phyloP scores from a whole-genome alignment of 2,113 vertebrate species.

The Nothobranchius kuhntae region DNA sequence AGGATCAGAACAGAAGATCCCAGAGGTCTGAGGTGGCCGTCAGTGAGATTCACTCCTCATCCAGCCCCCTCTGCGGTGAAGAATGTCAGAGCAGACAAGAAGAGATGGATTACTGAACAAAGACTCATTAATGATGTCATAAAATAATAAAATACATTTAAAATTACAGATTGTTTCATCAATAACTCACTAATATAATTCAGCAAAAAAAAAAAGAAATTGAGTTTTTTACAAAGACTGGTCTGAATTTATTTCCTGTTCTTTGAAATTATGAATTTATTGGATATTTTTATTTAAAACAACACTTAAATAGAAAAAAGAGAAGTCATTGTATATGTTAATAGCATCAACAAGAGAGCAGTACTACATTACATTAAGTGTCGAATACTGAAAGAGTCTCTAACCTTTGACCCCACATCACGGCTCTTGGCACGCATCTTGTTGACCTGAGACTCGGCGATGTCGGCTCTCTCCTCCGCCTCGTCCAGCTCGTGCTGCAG shows the following conservation, averaged over 20 bases:
- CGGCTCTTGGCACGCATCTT: constrained; percentile 81
- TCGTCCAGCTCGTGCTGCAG: constrained; percentile 84
- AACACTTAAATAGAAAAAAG: too few species aligned
- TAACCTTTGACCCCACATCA: constrained; percentile 78
- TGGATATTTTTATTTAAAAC: neutral
- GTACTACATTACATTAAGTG: neutral
- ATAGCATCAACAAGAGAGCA: too few species aligned
- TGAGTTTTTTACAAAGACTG: constrained; percentile 22
- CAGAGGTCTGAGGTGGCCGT: constrained; percentile 44
- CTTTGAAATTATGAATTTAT: neutral
- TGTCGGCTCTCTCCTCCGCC: constrained; percentile 80
- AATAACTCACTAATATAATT: constrained; percentile 3
- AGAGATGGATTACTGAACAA: constrained; percentile 37
- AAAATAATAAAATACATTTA: neutral
- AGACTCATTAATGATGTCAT: neutral
- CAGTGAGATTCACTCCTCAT: constrained; percentile 77
- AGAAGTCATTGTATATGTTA: too few species aligned
- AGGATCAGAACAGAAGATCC: constrained; percentile 33
- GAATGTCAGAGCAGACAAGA: constrained; percentile 37
- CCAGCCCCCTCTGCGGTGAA: constrained; percentile 78
- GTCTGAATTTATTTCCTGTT: constrained; percentile 8
- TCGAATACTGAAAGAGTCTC: neutral
- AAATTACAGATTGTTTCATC: neutral
- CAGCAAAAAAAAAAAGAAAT: constrained; percentile 16
- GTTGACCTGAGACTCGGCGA: constrained; percentile 83